Evolutionary conservation across 2,888 invertebrate species (phyloP).

Genomic region (Campoplex nolae): DNA sequence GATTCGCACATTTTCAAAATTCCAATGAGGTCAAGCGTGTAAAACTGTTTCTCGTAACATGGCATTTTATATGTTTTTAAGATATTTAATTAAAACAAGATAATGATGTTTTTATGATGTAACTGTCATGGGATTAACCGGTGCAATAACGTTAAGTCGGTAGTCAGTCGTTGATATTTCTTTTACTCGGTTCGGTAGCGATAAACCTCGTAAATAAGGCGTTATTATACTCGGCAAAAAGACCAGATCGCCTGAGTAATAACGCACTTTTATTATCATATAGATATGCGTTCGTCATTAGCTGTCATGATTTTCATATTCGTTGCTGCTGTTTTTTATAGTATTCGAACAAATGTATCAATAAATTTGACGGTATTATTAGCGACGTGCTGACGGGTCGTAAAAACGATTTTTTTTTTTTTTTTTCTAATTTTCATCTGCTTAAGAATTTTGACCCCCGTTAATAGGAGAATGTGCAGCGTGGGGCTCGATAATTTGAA

Average conservation of each 20-base stretch:
- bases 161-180: background rate
- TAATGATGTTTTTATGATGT: background rate
- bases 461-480: background rate
- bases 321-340: background rate
- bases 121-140: background rate
- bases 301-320: background rate
- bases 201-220: background rate
- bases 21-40: background rate
- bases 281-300: background rate
- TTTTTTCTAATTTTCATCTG: too few species aligned
- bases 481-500: background rate
- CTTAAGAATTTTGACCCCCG: background rate
- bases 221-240: background rate
- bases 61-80: background rate
- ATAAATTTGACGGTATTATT: constrained; percentile 11
- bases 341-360: background rate
- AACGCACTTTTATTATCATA: background rate
- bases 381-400: background rate
- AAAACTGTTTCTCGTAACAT: background rate
- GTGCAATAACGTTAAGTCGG: too few species aligned
- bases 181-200: background rate
- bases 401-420: background rate
- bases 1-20: too few species aligned
- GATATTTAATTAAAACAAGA: background rate
- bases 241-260: background rate